These are phyloP conservation scores for Ammodramus savannarum DNA, from an alignment of 2,113 vertebrate species.

Conservation along the genomic window DNA sequence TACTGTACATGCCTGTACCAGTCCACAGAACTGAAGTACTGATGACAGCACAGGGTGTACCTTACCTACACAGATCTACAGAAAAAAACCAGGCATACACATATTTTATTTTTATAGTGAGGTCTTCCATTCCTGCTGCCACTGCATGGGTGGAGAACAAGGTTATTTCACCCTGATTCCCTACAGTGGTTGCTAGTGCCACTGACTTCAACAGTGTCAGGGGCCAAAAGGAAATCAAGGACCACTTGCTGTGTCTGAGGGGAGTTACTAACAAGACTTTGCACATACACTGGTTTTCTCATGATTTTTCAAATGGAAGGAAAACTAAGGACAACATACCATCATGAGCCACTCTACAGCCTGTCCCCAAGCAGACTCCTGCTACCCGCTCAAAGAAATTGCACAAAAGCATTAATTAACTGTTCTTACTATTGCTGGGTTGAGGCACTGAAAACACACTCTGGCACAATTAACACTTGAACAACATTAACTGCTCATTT, in stretches of 20 bases:
- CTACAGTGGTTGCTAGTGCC: fast-evolving
- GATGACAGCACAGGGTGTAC: background rate
- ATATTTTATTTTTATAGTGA: background rate
- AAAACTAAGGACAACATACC: background rate
- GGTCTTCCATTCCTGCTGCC: background rate
- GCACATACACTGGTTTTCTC: background rate
- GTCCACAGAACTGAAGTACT: background rate
- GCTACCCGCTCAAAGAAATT: background rate
- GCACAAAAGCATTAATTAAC: background rate
- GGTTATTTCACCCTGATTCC: background rate
- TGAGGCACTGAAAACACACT: background rate
- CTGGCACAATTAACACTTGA: background rate
- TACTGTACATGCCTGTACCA: background rate
- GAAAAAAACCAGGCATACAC: background rate
- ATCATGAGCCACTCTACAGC: background rate
- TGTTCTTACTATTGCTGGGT: background rate
- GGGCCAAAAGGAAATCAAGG: background rate
- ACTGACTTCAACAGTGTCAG: background rate
- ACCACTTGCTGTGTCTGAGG: background rate
- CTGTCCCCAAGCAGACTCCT: background rate
- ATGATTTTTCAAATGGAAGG: background rate
- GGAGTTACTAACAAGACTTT: background rate
- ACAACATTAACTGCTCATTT: background rate
- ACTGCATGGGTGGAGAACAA: background rate
- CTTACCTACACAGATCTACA: background rate